A percentile compares a stretch with the other conserved stretches of the same genome.
Conservation (phyloP, 2,113 vertebrate genomes). For the Tetraodon nigroviridis region DNA sequence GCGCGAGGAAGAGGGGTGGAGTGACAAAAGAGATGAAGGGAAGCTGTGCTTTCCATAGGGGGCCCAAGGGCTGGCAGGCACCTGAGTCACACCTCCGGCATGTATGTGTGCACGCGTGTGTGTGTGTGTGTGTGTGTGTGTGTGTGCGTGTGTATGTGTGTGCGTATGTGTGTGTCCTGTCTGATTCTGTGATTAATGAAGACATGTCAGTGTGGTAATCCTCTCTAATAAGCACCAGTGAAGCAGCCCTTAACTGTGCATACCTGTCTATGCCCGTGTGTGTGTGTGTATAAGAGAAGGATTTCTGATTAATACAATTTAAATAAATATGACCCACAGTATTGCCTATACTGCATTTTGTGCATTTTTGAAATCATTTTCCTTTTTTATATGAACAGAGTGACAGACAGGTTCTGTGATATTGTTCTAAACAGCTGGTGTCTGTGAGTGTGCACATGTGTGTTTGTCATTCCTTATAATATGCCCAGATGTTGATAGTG, state of each 20-base stretch:
- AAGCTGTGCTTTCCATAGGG: constrained; percentile 50
- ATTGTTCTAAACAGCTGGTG: constrained; percentile 28
- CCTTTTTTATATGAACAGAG: neutral
- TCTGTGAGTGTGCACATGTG: constrained; percentile 14
- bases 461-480: constrained; percentile 76
- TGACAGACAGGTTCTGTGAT: neutral
- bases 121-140: constrained; percentile 26
- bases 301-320: too few species aligned
- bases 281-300: constrained; percentile 4
- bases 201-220: constrained; percentile 82
- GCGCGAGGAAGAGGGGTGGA: constrained; percentile 37
- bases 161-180: too few species aligned
- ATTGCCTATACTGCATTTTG: constrained; percentile 1
- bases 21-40: constrained; percentile 43
- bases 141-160: constrained; percentile 31
- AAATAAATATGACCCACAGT: neutral
- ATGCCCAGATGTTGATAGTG: constrained; percentile 97
- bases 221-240: constrained; percentile 77
- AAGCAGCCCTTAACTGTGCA: constrained; percentile 46
- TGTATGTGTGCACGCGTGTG: constrained; percentile 28
- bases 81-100: constrained; percentile 56
- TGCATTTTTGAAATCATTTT: neutral
- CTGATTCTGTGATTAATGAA: constrained; percentile 85
- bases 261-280: constrained; percentile 31
- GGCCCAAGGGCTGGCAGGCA: constrained; percentile 55